phyloP scores from a whole-genome alignment of 2,797 vertebrate genomes.

The Miichthys miiuy region DNA sequence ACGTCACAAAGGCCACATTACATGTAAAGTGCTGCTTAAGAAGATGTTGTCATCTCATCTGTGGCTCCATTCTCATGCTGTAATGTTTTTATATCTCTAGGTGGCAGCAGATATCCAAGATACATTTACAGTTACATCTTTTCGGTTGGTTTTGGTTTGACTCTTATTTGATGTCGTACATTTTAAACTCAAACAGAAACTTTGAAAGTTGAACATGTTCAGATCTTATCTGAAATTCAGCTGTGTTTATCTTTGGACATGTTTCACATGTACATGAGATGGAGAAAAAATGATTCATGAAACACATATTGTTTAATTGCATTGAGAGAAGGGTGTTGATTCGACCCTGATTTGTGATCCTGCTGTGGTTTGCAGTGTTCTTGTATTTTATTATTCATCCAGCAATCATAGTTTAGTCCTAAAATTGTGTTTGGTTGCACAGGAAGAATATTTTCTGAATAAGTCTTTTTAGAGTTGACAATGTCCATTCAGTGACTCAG shows the following conservation, averaged over 20 bases:
- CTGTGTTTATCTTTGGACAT: neutral
- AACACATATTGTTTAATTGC: neutral
- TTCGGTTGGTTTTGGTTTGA: neutral
- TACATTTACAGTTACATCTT: neutral
- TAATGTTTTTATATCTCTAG: conserved; percentile 52
- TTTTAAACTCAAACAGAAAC: neutral
- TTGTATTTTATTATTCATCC: conserved; percentile 6
- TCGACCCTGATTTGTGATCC: neutral
- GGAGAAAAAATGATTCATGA: neutral
- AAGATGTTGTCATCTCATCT: neutral
- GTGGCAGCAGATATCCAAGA: conserved; percentile 72
- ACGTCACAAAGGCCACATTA: conserved; percentile 53
- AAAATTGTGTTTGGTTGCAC: neutral
- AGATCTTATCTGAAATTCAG: neutral
- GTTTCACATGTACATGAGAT: neutral
- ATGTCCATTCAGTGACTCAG: neutral
- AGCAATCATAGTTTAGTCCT: neutral
- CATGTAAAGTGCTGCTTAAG: conserved; percentile 19
- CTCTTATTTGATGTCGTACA: neutral
- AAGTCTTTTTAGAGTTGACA: neutral
- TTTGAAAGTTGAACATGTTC: neutral
- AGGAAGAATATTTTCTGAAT: neutral
- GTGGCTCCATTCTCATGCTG: neutral
- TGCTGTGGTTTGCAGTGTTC: neutral
- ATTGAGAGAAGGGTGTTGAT: neutral